Percentiles rank a stretch among this genome's conserved stretches.
phyloP scores from a whole-genome alignment of 2,888 invertebrate species.

The Phortica okadai region DNA sequence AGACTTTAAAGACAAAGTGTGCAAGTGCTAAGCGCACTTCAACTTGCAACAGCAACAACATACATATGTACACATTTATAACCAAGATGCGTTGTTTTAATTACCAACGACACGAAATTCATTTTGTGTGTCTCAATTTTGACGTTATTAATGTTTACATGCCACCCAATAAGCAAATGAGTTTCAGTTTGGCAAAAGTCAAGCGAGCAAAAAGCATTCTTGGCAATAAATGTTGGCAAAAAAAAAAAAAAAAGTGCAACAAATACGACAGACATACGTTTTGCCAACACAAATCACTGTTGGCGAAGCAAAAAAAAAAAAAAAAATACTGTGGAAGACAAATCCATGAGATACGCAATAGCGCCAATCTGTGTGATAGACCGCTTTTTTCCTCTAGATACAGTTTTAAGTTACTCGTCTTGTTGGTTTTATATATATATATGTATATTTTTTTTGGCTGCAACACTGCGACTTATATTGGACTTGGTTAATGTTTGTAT shows the following conservation, averaged over 20 bases:
- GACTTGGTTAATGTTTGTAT: neutral
- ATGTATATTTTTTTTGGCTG: neutral
- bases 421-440: too few relatives aligned
- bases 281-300: conserved; percentile 65
- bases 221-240: conserved; percentile 37
- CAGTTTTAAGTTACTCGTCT: neutral
- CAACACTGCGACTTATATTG: neutral
- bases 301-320: neutral
- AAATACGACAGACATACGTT: conserved; percentile 40
- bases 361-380: conserved; percentile 1
- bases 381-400: conserved; percentile 22
- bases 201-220: neutral
- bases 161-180: conserved; percentile 67
- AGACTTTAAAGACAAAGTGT: too few relatives aligned
- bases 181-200: conserved; percentile 1
- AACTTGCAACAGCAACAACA: conserved; percentile 23
- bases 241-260: conserved; percentile 5
- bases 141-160: conserved; percentile 73
- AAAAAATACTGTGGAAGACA: conserved; percentile 10
- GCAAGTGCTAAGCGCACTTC: neutral
- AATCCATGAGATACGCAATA: conserved; percentile 43
- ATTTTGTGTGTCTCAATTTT: conserved; percentile 73
- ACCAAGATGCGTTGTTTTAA: conserved; percentile 66
- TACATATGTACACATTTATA: conserved; percentile 62
- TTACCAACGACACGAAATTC: conserved; percentile 72